These are phyloP conservation scores for Parapsyche elsis DNA, from an alignment of 1,140 invertebrate genomes.

Conservation along the genomic window DNA sequence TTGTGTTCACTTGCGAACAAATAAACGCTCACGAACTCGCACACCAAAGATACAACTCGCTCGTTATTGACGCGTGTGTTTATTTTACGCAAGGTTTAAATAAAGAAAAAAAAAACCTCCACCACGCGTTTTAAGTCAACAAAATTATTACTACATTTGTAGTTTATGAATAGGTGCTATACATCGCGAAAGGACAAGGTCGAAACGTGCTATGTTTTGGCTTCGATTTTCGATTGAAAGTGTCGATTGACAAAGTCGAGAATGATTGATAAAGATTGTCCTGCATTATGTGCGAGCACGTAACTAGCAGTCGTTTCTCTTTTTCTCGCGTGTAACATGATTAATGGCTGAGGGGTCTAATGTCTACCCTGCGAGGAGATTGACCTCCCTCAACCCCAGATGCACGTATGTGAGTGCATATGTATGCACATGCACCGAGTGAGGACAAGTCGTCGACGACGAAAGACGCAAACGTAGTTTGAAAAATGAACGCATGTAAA, in stretches of 20 bases:
- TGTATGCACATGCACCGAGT: not conserved
- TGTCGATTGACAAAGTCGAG: not conserved
- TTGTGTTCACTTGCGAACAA: constrained; percentile 25
- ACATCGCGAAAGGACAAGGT: no score
- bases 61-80: constrained; percentile 25
- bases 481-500: constrained; percentile 20
- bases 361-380: constrained; percentile 38
- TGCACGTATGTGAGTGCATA: not conserved
- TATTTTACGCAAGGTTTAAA: constrained; percentile 29
- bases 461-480: constrained; percentile 2
- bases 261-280: not conserved
- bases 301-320: not conserved
- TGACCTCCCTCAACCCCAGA: constrained; percentile 27
- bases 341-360: constrained; percentile 38
- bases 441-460: not conserved
- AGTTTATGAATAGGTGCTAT: no score
- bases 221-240: not conserved
- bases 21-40: not conserved
- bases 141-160: not conserved
- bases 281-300: constrained; percentile 4
- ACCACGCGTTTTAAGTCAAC: not conserved
- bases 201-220: not conserved
- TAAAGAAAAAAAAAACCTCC: not conserved
- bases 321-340: constrained; percentile 25
- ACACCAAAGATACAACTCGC: not conserved